Conservation (phyloP, 2,113 vertebrate species). For the Lamprologus tigripictilis region DNA sequence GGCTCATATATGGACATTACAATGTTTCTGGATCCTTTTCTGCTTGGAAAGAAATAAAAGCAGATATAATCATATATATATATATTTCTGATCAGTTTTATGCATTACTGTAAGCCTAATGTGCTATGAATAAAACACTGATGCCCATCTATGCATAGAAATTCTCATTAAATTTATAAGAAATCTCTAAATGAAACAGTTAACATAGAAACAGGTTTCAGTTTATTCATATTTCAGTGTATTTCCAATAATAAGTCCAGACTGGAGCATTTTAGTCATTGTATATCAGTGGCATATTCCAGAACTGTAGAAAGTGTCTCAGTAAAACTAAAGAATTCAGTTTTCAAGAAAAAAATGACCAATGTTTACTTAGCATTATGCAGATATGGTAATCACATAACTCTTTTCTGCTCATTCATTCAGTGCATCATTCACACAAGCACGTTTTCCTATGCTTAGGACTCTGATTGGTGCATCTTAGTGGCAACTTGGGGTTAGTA, state of each 20-base stretch:
- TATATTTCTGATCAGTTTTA: background rate
- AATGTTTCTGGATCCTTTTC: background rate
- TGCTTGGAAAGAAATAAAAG: background rate
- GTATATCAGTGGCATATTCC: background rate
- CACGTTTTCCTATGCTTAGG: background rate
- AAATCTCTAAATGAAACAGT: background rate
- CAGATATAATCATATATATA: background rate
- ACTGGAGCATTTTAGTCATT: background rate
- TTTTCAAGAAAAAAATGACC: background rate
- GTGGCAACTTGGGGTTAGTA: background rate
- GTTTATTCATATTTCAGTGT: background rate
- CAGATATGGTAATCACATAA: background rate
- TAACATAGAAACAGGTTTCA: background rate
- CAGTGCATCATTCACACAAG: background rate
- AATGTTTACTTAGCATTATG: background rate
- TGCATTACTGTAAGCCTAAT: background rate
- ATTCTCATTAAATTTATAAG: background rate
- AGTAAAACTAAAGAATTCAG: background rate
- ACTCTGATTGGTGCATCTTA: background rate
- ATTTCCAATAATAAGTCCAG: background rate
- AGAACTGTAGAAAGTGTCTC: background rate
- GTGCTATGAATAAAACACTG: background rate
- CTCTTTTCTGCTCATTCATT: background rate
- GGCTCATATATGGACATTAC: background rate
- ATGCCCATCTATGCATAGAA: fast-evolving